Conservation (phyloP, 2,113 vertebrate genomes). For the Nothocercus nigrocapillus region DNA sequence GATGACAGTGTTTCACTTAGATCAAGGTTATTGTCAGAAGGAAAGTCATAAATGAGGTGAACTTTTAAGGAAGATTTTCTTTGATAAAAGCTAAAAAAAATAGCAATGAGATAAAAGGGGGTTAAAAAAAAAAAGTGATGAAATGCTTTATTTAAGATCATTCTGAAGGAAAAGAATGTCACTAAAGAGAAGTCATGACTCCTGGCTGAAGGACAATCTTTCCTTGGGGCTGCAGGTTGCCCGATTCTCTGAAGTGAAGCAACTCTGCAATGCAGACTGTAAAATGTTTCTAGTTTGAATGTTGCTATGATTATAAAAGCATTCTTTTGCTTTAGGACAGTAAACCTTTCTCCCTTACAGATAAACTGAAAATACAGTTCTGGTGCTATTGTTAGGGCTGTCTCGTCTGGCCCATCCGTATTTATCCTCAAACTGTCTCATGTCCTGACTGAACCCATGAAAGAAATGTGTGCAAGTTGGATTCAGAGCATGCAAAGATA, state of each 20-base stretch:
- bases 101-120: too few species aligned
- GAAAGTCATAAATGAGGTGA: neutral
- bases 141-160: neutral
- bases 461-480: neutral
- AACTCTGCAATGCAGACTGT: neutral
- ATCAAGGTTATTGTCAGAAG: neutral
- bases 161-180: neutral
- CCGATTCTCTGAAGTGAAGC: neutral
- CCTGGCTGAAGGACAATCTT: neutral
- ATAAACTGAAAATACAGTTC: neutral
- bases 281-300: neutral
- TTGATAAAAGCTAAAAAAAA: neutral
- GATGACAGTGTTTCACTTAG: neutral
- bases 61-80: neutral
- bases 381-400: accelerated
- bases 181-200: neutral
- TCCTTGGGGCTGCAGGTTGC: neutral
- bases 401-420: neutral
- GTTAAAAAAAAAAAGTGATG: neutral
- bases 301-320: neutral
- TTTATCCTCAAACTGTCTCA: neutral
- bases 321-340: neutral
- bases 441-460: neutral
- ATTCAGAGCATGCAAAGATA: neutral
- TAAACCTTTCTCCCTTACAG: neutral